Percentiles rank a stretch among this genome's conserved stretches.
Conservation (phyloP, 2,797 vertebrate species). For the Manis pentadactyla region DNA sequence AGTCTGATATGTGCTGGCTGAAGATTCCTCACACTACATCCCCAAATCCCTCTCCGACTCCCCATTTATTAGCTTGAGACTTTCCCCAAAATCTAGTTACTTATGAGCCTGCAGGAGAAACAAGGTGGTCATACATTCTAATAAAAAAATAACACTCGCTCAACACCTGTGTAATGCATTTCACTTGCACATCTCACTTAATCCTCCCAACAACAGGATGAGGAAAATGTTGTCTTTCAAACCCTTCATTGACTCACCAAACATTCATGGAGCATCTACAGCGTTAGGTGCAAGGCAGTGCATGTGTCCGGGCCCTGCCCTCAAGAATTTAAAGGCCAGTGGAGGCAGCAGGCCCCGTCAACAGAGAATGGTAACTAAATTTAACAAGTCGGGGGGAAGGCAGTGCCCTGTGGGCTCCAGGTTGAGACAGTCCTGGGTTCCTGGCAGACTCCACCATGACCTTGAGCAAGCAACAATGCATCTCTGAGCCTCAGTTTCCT, state of each 20-base stretch:
- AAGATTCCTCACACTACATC: background rate
- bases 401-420: rapidly evolving
- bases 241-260: background rate
- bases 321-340: background rate
- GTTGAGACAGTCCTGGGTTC: background rate
- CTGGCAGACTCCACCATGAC: background rate
- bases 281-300: background rate
- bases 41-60: background rate
- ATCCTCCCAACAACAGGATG: background rate
- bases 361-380: background rate
- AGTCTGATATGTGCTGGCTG: background rate
- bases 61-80: background rate
- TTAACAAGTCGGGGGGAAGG: too few species aligned
- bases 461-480: rapidly evolving
- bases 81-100: background rate
- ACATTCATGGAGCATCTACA: too few species aligned
- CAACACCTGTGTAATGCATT: too few species aligned
- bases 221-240: background rate
- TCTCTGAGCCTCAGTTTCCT: background rate
- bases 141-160: background rate
- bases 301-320: too few species aligned
- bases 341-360: background rate
- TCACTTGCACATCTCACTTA: background rate
- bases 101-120: background rate
- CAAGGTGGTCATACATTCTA: background rate